Base-by-base conservation (phyloP, 2,113 vertebrate genomes). In the Salminus brasiliensis region DNA sequence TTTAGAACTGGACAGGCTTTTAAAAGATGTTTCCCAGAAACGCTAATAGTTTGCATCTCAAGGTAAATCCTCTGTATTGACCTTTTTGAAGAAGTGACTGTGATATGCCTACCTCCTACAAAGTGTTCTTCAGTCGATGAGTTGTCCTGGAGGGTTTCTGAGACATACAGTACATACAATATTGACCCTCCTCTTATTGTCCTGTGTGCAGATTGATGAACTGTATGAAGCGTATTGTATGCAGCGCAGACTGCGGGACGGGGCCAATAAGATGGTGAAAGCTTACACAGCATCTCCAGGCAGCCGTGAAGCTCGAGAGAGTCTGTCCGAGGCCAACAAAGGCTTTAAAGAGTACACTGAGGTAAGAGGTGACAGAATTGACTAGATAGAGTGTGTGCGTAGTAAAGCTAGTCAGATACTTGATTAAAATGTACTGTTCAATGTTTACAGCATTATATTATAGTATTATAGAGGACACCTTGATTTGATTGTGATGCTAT, bases 311-410 rank as follows among this genome's bases (percentile, higher is more conserved):
- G 97, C 96, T 32, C 93, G 92, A 0, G 97, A 98, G 88, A 97
- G 97, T 90, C 88, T 98, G 85, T 93, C 94, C 0, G 97, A 98
- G 86, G 97, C 96, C 79, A 96, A 93, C 84, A 96, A 96, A 85
- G 96, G 96, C 74, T 96, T 97, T 88, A 97, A 95, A 78, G 97
- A 98, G 74, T 98, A 97, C 90, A 99, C 97, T 0, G 97, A 99
- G 96, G 97, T 98, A 76, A 77, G 47, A 34, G 62, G 16, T n/a
- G 13, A n/a, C 34, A 16, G 30, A 3, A 52, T 11, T 13, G 16
- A 29, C 25, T 5, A 16, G 2, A 21, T 18, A 9, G 15, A 0
- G 15, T n/a, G 12, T n/a, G 23, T 18, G 55, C 29, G 52, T 27
- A 45, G 52, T 25, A 43, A 52, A 6, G 57, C 9, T 49, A 60